Percentiles rank a stretch among this genome's conserved stretches.
Conservation (phyloP, 2,797 vertebrate species). For the Amniataba percoides region DNA sequence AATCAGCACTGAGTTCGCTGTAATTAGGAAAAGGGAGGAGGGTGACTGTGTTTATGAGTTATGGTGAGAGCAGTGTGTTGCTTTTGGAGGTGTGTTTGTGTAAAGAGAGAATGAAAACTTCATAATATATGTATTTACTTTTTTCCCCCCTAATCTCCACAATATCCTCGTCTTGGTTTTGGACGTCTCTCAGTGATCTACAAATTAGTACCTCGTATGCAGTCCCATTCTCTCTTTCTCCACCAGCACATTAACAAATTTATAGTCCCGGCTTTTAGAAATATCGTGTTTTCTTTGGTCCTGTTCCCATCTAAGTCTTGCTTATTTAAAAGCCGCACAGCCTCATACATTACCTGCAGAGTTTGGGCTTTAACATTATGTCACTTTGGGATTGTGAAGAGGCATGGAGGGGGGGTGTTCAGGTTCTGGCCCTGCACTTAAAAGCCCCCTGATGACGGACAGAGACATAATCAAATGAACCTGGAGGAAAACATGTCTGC, state of each 20-base stretch:
- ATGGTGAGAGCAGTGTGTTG: not conserved
- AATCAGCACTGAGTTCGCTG: slow-evolving; percentile 39
- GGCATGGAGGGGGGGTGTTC: no score
- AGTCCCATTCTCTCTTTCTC: slow-evolving; percentile 64
- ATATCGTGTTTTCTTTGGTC: slow-evolving; percentile 82
- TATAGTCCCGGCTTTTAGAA: slow-evolving; percentile 64
- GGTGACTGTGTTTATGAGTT: slow-evolving; percentile 22
- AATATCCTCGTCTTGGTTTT: not conserved
- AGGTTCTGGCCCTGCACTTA: slow-evolving; percentile 79
- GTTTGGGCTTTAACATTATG: slow-evolving; percentile 72
- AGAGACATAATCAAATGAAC: slow-evolving; percentile 81
- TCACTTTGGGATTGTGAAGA: slow-evolving; percentile 66
- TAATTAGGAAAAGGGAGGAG: slow-evolving; percentile 11
- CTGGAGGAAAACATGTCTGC: slow-evolving; percentile 50
- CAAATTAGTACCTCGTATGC: slow-evolving; percentile 50
- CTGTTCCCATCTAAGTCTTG: slow-evolving; percentile 77
- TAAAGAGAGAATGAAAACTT: not conserved
- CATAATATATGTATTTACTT: not conserved
- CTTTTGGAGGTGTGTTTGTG: slow-evolving; percentile 8
- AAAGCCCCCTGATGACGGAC: slow-evolving; percentile 84
- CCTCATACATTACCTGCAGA: slow-evolving; percentile 79
- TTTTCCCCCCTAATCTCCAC: not conserved
- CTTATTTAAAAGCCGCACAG: slow-evolving; percentile 78
- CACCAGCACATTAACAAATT: slow-evolving; percentile 62
- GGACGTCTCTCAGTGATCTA: slow-evolving; percentile 11